Evolutionary conservation across 2,888 invertebrate species (phyloP).

Genomic region (Leucophenga maculata): DNA sequence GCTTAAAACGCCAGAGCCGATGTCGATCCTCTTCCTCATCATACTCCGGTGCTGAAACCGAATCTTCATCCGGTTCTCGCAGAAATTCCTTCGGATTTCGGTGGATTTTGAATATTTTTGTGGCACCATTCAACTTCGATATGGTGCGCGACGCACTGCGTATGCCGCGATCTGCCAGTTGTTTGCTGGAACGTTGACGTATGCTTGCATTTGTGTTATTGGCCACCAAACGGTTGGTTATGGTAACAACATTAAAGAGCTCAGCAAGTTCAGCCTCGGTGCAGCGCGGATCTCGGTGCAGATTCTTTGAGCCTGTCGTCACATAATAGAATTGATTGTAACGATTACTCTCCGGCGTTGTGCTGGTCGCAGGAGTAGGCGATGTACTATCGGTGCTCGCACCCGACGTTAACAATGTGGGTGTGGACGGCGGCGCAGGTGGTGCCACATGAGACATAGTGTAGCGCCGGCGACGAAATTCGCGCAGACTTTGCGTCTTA

Average conservation of each 20-base stretch:
- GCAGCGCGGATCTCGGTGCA: conserved; percentile 63
- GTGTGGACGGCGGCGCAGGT: conserved; percentile 68
- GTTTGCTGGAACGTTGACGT: conserved; percentile 45
- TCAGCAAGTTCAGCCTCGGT: conserved; percentile 67
- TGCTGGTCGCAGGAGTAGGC: conserved; percentile 48
- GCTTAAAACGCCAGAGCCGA: conserved; percentile 58
- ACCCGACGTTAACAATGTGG: conserved; percentile 63
- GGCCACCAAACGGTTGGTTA: conserved; percentile 55
- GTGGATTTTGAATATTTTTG: conserved; percentile 66
- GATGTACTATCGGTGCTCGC: conserved; percentile 35
- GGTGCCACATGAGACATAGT: conserved; percentile 67
- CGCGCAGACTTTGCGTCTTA: conserved; percentile 6
- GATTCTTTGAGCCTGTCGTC: conserved; percentile 55
- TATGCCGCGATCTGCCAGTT: conserved; percentile 59
- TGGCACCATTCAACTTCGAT: conserved; percentile 57
- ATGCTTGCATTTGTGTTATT: conserved; percentile 30
- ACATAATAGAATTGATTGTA: conserved; percentile 59
- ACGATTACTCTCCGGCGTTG: conserved; percentile 53
- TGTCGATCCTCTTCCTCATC: conserved; percentile 62
- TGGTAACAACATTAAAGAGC: conserved; percentile 66
- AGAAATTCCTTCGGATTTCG: conserved; percentile 66
- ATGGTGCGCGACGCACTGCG: conserved; percentile 62
- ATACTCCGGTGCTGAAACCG: conserved; percentile 67
- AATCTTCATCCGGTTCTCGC: conserved; percentile 67
- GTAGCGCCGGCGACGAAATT: conserved; percentile 57